Evolutionary conservation across 2,797 vertebrate genomes (phyloP), one percentile per base, ranked within the genome.

Genomic region (Loriculus beryllinus): DNA sequence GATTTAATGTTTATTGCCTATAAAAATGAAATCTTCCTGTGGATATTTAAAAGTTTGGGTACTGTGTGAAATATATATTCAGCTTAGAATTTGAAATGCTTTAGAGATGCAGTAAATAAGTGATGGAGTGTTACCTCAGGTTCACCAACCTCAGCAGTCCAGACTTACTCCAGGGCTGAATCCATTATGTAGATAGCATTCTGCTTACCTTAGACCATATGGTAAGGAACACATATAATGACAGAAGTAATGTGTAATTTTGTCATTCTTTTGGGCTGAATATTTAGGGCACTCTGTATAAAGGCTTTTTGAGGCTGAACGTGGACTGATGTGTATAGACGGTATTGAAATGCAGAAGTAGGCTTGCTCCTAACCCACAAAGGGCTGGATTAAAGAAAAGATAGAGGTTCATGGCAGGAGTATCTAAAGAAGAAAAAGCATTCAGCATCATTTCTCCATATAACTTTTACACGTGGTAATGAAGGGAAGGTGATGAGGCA

Each of bases 1-100:
- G 98, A 98, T 98, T 98, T 98, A 98, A 98, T 98, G 98, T 98
- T 98, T 98, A 98, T 98, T 98, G 98, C 97, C 98, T 97, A 98
- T 98, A 98, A 98, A 98, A 98, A 97, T 96, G 98, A 98, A 98
- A 98, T 98, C 97, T 98, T 98, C 97, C 96, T 97, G 97, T 97
- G 97, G 97, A 98, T 98, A 98, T 98, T 98, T 98, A 98, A 97
- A 98, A 98, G 96, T 98, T 98, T 98, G 94, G 97, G 97, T 97
- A 96, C 96, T 97, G 82, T 96, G 92, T 94, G 96, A 98, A 96
- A 97, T 97, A 97, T 96, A 96, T 96, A 95, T 97, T 97, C 96
- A 90, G 82, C 86, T 96, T 96, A 95, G 96, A 94, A 84, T 95
- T 89, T 75, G 94, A 95, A 96, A 94, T 71, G 93, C 95, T 95